Conservation (phyloP, 2,797 vertebrate species). For the Fistularia commersonii region DNA sequence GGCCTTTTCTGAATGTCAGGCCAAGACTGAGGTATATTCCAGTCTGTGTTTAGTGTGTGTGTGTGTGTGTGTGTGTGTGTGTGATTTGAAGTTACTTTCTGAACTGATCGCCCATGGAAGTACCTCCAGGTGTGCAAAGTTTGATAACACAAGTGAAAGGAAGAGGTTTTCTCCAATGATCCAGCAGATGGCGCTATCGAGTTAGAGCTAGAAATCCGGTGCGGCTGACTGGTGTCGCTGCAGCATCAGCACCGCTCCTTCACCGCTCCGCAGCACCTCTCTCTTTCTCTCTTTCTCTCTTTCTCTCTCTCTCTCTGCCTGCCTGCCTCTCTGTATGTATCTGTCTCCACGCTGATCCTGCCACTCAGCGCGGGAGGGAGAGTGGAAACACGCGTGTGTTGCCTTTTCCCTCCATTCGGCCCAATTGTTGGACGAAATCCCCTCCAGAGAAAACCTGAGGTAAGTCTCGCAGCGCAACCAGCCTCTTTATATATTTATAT, state of each 20-base stretch:
- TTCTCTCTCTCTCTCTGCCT: slow-evolving; percentile 14
- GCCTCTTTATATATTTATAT: too few species aligned
- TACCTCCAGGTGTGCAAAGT: too few species aligned
- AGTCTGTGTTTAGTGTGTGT: too few species aligned
- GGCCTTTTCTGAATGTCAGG: too few species aligned
- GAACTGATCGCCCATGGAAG: too few species aligned
- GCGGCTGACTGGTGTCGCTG: slow-evolving; percentile 54
- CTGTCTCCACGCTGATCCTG: slow-evolving; percentile 9
- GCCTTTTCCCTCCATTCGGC: slow-evolving; percentile 24
- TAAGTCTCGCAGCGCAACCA: slow-evolving; percentile 28
- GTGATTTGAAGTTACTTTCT: too few species aligned
- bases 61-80: too few species aligned
- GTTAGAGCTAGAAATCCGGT: background rate
- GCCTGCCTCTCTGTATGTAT: too few species aligned
- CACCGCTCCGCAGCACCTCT: slow-evolving; percentile 50
- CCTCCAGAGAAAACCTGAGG: slow-evolving; percentile 31
- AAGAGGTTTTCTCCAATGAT: background rate
- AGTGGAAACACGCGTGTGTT: slow-evolving; percentile 27
- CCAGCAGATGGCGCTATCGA: slow-evolving; percentile 1
- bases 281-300: slow-evolving; percentile 18
- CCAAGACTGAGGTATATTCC: too few species aligned
- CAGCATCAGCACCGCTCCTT: slow-evolving; percentile 68
- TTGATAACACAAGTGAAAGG: too few species aligned
- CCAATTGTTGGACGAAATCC: slow-evolving; percentile 24
- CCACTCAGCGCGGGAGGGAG: slow-evolving; percentile 12